Percentiles rank a stretch among this genome's conserved stretches.
phyloP scores from a whole-genome alignment of 2,797 vertebrate genomes.

The Heliangelus exortis region DNA sequence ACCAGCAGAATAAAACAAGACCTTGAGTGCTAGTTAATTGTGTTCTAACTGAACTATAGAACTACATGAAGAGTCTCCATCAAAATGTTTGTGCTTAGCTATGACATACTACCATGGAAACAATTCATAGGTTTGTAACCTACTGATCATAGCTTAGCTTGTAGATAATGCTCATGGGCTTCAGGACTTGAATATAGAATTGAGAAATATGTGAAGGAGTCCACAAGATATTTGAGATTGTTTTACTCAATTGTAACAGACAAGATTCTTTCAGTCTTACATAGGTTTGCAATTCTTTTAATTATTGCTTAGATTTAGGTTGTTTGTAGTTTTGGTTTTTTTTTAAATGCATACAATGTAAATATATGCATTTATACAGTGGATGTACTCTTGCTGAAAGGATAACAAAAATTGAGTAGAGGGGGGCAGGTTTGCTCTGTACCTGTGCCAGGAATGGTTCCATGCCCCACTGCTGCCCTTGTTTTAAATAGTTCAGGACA shows the following conservation, averaged over 20 bases:
- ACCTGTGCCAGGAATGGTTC: neutral
- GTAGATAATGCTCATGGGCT: neutral
- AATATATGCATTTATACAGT: neutral
- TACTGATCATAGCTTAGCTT: neutral
- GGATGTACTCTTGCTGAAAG: neutral
- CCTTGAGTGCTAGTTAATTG: neutral
- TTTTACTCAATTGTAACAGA: too few relatives aligned
- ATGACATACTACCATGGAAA: neutral
- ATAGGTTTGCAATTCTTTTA: neutral
- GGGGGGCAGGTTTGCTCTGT: neutral
- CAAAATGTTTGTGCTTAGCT: neutral
- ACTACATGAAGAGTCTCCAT: neutral
- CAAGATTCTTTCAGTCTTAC: too few relatives aligned
- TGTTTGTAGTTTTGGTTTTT: neutral
- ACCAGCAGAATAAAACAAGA: neutral
- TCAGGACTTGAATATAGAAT: neutral
- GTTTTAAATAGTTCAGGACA: neutral
- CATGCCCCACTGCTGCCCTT: neutral
- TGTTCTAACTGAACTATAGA: neutral
- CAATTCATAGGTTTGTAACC: neutral
- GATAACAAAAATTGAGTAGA: accelerated
- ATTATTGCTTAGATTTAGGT: neutral
- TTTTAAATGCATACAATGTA: neutral
- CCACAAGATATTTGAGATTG: neutral
- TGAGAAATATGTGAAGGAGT: neutral